phyloP scores from a whole-genome alignment of 1,140 invertebrate species.

The Drosophila orosa region DNA sequence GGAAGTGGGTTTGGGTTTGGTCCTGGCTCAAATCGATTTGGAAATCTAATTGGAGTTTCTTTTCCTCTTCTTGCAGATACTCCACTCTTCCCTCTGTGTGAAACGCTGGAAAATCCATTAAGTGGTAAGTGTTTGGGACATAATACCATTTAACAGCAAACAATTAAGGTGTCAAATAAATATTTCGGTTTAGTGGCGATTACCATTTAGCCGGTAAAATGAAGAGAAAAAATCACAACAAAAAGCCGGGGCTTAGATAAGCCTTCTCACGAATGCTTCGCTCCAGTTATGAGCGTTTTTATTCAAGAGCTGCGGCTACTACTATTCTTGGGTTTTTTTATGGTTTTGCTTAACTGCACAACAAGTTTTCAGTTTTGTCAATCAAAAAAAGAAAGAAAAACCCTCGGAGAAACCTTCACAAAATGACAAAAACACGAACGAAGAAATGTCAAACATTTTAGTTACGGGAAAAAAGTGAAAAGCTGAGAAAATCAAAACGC shows the following conservation, averaged over 20 bases:
- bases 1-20: conserved; percentile 34
- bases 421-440: conserved; percentile 33
- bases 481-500: conserved; percentile 45
- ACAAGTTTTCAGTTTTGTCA: conserved; percentile 43
- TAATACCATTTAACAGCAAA: conserved; percentile 36
- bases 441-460: conserved; percentile 49
- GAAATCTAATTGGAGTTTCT: conserved; percentile 46
- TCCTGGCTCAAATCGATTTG: conserved; percentile 45
- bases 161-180: conserved; percentile 36
- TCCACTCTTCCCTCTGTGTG: neutral
- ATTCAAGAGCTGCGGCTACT: neutral
- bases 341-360: conserved; percentile 44
- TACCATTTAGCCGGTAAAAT: conserved; percentile 16
- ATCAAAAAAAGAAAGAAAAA: conserved; percentile 33
- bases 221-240: conserved; percentile 11
- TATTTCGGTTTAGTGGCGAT: conserved; percentile 17
- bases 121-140: conserved; percentile 44
- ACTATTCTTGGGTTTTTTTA: conserved; percentile 28
- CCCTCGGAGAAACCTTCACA: conserved; percentile 31
- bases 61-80: conserved; percentile 20
- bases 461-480: conserved; percentile 59
- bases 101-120: conserved; percentile 31
- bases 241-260: conserved; percentile 13
- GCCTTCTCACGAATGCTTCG: conserved; percentile 24
- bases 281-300: conserved; percentile 52